These are phyloP conservation scores for Parnassius glacialis DNA, from an alignment of 2,888 invertebrate species.

Conservation along the genomic window DNA sequence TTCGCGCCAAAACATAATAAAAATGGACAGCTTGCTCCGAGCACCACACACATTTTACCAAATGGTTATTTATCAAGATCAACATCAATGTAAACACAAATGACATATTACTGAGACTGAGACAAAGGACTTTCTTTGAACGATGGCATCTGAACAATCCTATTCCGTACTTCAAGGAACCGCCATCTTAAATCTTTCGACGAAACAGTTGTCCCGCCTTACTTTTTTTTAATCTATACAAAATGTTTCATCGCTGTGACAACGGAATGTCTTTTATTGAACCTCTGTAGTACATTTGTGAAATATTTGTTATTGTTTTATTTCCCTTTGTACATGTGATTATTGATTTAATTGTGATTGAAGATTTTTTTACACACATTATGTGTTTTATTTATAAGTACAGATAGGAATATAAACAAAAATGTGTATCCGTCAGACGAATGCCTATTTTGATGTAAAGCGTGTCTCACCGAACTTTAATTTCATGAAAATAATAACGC, in stretches of 20 bases:
- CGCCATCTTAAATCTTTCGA: conserved; percentile 27
- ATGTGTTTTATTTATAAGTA: not conserved
- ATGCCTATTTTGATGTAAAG: no score
- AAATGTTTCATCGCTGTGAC: conserved; percentile 22
- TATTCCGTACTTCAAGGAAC: conserved; percentile 26
- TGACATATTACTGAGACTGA: conserved; percentile 15
- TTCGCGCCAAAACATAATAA: conserved; percentile 1
- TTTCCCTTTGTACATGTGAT: conserved; percentile 6
- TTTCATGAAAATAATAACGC: no score
- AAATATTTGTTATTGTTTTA: conserved; percentile 11
- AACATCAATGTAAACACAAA: conserved; percentile 20
- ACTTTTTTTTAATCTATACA: conserved; percentile 20
- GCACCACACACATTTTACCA: conserved; percentile 5
- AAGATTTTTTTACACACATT: not conserved
- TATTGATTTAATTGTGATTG: conserved; percentile 13
- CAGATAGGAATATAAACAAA: no score
- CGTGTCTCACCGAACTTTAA: no score
- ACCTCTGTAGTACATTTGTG: not conserved
- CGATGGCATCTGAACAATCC: conserved; percentile 25
- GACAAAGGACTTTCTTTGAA: conserved; percentile 25
- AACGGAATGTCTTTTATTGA: conserved; percentile 23
- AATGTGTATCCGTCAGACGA: no score
- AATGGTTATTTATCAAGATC: conserved; percentile 11
- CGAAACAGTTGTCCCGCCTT: conserved; percentile 20
- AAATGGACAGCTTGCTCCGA: not conserved